These are phyloP conservation scores for Ptychoptera contaminata DNA, from an alignment of 2,888 invertebrate genomes.

Conservation along the genomic window DNA sequence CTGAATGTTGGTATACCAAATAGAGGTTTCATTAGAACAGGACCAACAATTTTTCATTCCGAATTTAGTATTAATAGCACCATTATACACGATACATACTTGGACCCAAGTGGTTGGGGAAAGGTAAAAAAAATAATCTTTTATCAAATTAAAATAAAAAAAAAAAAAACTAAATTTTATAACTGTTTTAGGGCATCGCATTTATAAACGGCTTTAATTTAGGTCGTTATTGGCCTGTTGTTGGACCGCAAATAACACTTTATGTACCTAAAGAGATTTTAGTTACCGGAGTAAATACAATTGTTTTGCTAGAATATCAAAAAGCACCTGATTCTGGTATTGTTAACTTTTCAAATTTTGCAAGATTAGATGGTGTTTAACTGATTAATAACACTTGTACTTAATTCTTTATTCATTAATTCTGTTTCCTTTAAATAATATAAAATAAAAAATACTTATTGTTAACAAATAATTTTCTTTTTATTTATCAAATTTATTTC, in stretches of 20 bases:
- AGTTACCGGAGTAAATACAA: slow-evolving; percentile 34
- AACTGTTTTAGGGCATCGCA: slow-evolving; percentile 44
- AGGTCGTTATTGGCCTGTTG: slow-evolving; percentile 66
- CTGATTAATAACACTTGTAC: background rate
- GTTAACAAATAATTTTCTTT: background rate
- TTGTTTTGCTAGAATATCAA: slow-evolving; percentile 44
- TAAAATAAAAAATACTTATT: background rate
- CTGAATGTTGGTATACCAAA: slow-evolving; percentile 2
- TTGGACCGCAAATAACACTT: slow-evolving; percentile 68
- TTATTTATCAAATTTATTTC: no score
- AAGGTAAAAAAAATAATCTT: slow-evolving; percentile 35
- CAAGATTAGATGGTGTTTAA: background rate
- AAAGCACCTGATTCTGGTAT: slow-evolving; percentile 23
- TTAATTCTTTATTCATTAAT: no score
- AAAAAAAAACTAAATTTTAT: no score
- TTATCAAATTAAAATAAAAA: no score
- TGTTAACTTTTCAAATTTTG: background rate
- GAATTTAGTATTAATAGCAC: slow-evolving; percentile 24
- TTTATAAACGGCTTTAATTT: slow-evolving; percentile 75
- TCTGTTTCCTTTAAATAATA: no score
- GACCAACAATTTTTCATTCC: slow-evolving; percentile 40
- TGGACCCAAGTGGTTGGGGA: slow-evolving; percentile 67
- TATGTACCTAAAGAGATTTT: slow-evolving; percentile 69
- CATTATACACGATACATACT: slow-evolving; percentile 53
- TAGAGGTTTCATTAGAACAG: slow-evolving; percentile 19